A percentile compares a stretch with the other conserved stretches of the same genome.
These are phyloP conservation scores for Lacerta bilineata DNA, from an alignment of 2,797 vertebrate species.

Conservation along the genomic window DNA sequence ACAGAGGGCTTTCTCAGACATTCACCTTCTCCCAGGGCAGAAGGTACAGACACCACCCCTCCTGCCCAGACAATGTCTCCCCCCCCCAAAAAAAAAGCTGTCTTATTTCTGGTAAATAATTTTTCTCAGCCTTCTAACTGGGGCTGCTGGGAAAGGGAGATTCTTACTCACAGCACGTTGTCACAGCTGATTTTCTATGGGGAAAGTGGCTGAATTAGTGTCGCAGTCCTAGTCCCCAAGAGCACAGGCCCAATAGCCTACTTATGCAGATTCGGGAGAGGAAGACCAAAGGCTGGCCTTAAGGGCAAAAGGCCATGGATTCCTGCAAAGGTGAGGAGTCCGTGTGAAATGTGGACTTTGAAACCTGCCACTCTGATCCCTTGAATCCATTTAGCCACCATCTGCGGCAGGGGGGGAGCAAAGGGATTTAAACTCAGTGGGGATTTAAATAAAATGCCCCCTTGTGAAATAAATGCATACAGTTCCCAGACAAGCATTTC, in stretches of 20 bases:
- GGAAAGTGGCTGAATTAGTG: neutral
- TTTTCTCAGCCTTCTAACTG: constrained; percentile 8
- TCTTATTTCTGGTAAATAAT: constrained; percentile 28
- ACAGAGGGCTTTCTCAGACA: neutral
- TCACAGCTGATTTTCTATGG: neutral
- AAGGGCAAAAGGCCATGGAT: neutral
- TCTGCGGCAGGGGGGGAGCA: neutral
- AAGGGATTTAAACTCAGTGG: neutral
- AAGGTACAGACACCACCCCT: constrained; percentile 6
- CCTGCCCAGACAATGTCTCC: constrained; percentile 12
- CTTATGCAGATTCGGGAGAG: neutral
- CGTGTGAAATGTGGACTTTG: neutral
- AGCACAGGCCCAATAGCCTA: neutral
- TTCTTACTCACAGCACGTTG: neutral
- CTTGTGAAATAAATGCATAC: neutral
- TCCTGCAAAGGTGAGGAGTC: neutral
- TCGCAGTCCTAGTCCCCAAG: neutral
- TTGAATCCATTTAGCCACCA: neutral
- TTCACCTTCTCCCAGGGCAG: neutral
- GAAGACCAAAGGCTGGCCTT: neutral
- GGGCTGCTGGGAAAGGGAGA: constrained; percentile 17
- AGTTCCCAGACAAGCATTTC: neutral
- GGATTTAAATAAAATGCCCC: too few relatives aligned
- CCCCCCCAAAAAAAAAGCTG: neutral
- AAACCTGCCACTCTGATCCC: neutral